Percentiles rank a stretch among this genome's conserved stretches.
Conservation (phyloP, 2,888 invertebrate species). For the Phyllotreta cruciferae region DNA sequence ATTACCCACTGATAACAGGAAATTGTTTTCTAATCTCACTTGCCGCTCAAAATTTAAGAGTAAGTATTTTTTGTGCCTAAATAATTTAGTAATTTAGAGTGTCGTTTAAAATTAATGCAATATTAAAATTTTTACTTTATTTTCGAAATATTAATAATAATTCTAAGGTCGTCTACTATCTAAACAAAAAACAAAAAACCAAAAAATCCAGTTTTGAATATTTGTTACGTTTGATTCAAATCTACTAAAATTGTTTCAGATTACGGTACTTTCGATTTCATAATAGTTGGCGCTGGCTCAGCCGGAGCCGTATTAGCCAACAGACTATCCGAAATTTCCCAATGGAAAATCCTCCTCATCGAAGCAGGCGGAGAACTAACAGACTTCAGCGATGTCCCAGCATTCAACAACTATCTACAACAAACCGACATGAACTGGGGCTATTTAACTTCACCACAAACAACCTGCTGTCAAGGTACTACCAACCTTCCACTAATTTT, state of each 20-base stretch:
- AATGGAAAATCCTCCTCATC: conserved; percentile 16
- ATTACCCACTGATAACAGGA: background rate
- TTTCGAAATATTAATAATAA: no score
- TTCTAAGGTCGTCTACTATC: no score
- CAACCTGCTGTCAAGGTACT: conserved; percentile 29
- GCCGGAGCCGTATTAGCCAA: conserved; percentile 15
- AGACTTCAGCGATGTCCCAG: conserved; percentile 36
- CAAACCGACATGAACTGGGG: conserved; percentile 31
- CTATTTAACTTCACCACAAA: conserved; percentile 30
- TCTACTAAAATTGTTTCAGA: conserved; percentile 9
- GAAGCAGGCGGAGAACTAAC: conserved; percentile 33
- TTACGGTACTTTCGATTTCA: conserved; percentile 19
- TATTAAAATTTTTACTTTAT: no score
- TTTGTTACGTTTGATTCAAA: conserved; percentile 46
- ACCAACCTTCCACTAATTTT: background rate
- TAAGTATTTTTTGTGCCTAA: background rate
- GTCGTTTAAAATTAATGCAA: no score
- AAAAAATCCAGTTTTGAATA: no score
- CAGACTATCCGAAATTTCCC: conserved; percentile 13
- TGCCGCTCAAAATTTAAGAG: background rate
- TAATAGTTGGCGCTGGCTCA: conserved; percentile 17
- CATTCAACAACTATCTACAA: conserved; percentile 17
- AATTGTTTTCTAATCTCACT: conserved; percentile 2
- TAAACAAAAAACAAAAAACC: no score
- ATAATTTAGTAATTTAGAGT: no score